A percentile compares a stretch with the other conserved stretches of the same genome.
Conservation (phyloP, 2,113 vertebrate species). For the Salvator merianae region DNA sequence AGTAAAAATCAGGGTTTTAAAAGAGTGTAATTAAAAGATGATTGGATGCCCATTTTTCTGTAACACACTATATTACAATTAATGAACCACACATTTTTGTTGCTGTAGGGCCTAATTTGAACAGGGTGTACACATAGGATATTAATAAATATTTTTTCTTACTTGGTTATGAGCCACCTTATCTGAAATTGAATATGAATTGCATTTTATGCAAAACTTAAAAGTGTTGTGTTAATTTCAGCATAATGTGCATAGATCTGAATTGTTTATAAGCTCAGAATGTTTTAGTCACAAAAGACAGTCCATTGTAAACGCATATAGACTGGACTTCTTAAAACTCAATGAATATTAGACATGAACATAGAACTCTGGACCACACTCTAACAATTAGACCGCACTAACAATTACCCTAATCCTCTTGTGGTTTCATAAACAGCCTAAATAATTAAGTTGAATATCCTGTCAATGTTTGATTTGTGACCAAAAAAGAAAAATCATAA, state of each 20-base stretch:
- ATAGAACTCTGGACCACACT: neutral
- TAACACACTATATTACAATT: neutral
- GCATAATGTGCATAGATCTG: neutral
- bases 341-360: neutral
- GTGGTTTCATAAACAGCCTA: neutral
- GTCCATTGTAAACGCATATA: neutral
- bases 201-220: conserved; percentile 2
- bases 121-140: neutral
- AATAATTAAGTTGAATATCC: neutral
- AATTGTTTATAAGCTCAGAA: neutral
- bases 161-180: neutral
- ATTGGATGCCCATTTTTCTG: neutral
- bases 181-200: neutral
- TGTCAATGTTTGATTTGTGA: neutral
- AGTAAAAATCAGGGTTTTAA: neutral
- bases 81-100: neutral
- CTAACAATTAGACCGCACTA: no score
- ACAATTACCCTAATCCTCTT: neutral
- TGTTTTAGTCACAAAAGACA: neutral
- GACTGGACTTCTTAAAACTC: neutral
- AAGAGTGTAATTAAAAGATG: neutral
- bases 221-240: neutral
- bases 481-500: neutral
- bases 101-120: neutral
- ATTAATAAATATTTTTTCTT: neutral